A percentile compares a stretch with the other conserved stretches of the same genome.
Evolutionary conservation across 2,113 vertebrate genomes (phyloP).

Genomic region (Mormyrus iriodes): DNA sequence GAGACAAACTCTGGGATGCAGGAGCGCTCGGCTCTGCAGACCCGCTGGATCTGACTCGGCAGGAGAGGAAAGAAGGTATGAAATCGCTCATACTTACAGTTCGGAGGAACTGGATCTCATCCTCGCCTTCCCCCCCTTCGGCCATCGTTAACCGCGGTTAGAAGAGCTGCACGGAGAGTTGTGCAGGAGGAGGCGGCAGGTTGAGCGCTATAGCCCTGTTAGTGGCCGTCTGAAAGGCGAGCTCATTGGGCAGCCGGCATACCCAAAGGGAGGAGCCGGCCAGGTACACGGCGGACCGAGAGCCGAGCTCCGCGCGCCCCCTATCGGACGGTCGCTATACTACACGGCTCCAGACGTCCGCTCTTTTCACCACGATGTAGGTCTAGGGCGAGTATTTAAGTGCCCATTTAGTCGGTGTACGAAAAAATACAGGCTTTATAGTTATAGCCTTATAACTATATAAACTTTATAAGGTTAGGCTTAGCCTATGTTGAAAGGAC

Average conservation of each 20-base stretch:
- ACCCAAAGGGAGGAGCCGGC: conserved; percentile 44
- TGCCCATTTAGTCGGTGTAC: neutral
- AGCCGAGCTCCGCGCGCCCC: conserved; percentile 23
- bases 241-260: conserved; percentile 43
- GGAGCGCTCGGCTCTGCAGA: neutral
- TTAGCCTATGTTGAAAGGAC: neutral
- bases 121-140: conserved; percentile 77
- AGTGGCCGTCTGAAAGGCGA: conserved; percentile 13
- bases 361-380: neutral
- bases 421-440: neutral
- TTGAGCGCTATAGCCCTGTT: conserved; percentile 23
- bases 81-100: conserved; percentile 65
- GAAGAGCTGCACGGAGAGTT: conserved; percentile 23
- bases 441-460: neutral
- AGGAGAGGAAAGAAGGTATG: neutral
- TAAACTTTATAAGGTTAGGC: neutral
- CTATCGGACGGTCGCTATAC: conserved; percentile 14
- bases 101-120: conserved; percentile 83
- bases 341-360: neutral
- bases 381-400: neutral
- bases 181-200: conserved; percentile 15
- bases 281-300: conserved; percentile 31
- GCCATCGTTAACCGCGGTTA: conserved; percentile 64
- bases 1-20: neutral
- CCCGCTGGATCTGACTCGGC: neutral